Conservation (phyloP, 2,797 vertebrate genomes). For the Scarus forsteni region DNA sequence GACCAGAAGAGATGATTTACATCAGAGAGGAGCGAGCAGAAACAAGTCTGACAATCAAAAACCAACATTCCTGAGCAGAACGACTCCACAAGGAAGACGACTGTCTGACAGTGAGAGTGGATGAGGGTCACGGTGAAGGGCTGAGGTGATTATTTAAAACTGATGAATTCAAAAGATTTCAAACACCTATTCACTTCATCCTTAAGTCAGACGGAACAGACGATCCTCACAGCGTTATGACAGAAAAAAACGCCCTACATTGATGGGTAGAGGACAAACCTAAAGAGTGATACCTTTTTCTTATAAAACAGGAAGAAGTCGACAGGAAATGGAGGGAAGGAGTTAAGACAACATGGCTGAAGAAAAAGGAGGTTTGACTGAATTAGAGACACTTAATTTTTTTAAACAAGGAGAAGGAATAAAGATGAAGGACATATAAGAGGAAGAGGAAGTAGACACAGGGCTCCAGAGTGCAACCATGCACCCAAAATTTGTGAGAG, state of each 20-base stretch:
- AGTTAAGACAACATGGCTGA: neutral
- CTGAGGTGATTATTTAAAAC: no score
- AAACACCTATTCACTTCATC: no score
- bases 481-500: no score
- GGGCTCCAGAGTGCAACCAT: no score
- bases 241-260: no score
- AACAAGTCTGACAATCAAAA: neutral
- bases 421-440: neutral
- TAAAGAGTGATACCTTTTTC: no score
- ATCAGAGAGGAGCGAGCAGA: slow-evolving; percentile 15
- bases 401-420: neutral
- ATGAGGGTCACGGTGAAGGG: no score
- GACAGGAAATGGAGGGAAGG: neutral
- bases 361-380: neutral
- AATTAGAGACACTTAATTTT: neutral
- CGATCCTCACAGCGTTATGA: no score
- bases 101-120: no score
- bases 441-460: neutral
- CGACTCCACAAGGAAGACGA: neutral
- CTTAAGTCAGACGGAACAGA: no score
- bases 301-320: neutral
- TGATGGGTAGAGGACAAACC: no score
- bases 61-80: slow-evolving; percentile 3
- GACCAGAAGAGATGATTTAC: neutral
- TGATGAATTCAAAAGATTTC: no score